These are phyloP conservation scores for Gyps fulvus DNA, from an alignment of 2,113 vertebrate genomes.

Conservation along the genomic window DNA sequence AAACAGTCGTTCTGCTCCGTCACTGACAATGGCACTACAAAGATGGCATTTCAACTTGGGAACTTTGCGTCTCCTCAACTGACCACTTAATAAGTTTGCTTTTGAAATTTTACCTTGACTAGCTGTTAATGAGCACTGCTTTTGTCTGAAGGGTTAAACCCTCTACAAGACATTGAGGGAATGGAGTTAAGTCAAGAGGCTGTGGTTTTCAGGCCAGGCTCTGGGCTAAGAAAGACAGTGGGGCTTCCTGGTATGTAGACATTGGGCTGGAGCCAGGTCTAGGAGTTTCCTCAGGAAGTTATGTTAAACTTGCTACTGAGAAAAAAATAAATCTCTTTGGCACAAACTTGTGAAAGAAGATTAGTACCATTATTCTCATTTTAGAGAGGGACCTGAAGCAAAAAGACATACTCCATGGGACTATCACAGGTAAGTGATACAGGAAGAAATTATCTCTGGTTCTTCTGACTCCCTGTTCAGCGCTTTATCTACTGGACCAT, in stretches of 20 bases:
- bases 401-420: background rate
- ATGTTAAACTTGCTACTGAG: background rate
- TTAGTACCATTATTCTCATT: background rate
- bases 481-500: background rate
- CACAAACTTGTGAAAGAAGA: background rate
- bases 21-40: constrained; percentile 32
- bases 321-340: background rate
- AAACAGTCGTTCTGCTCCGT: constrained; percentile 14
- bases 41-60: background rate
- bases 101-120: background rate
- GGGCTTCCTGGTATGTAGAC: background rate
- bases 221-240: background rate
- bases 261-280: background rate
- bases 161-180: background rate
- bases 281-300: background rate
- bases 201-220: background rate
- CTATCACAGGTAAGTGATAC: background rate
- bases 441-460: background rate
- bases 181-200: background rate
- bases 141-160: constrained; percentile 31
- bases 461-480: background rate
- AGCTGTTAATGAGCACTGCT: background rate
- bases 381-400: background rate
- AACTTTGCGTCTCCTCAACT: background rate
- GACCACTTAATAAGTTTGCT: background rate